These are phyloP conservation scores for Dryobota labecula DNA, from an alignment of 2,888 invertebrate genomes.

Conservation along the genomic window DNA sequence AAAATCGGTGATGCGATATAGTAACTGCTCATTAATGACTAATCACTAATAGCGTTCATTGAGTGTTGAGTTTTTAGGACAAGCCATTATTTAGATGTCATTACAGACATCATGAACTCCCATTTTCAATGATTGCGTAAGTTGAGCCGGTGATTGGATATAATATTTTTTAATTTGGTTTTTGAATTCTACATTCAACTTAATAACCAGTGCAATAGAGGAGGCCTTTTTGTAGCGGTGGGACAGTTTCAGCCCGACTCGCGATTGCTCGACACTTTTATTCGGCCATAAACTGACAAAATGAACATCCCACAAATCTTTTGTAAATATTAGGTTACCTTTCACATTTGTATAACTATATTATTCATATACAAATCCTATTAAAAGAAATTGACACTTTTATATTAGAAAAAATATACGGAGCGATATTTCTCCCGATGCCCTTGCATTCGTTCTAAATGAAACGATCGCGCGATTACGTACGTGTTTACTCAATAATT, in stretches of 20 bases:
- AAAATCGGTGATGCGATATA: background rate
- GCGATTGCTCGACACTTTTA: background rate
- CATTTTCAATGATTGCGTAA: too few relatives aligned
- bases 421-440: slow-evolving; percentile 81
- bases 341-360: slow-evolving; percentile 31
- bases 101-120: too few relatives aligned
- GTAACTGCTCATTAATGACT: background rate
- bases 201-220: too few relatives aligned
- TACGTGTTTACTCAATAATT: slow-evolving; percentile 90
- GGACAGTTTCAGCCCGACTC: background rate
- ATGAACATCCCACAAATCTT: slow-evolving; percentile 7
- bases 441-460: slow-evolving; percentile 85
- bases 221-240: background rate
- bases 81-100: background rate
- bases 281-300: background rate
- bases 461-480: slow-evolving; percentile 87
- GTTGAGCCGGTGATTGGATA: too few relatives aligned
- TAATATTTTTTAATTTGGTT: too few relatives aligned
- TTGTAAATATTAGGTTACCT: slow-evolving; percentile 33
- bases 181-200: too few relatives aligned
- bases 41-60: background rate
- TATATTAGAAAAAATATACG: slow-evolving; percentile 81
- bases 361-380: slow-evolving; percentile 74
- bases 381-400: slow-evolving; percentile 80
- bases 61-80: background rate